Base-by-base conservation (phyloP, 2,888 invertebrate species). In the Andrena flavipes region DNA sequence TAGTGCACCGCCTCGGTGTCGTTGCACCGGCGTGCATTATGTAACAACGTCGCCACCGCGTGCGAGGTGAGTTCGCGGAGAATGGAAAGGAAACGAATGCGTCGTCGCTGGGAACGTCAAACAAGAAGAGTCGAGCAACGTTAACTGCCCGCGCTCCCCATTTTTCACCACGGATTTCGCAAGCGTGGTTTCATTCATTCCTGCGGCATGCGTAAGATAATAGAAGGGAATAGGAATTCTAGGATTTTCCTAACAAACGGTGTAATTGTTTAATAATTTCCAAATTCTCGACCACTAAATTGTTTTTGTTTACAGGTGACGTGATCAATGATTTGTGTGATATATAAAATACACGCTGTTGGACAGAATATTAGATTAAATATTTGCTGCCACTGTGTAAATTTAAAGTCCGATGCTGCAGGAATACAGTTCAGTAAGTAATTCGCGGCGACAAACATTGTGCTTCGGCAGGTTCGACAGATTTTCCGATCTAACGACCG, bases 1-100 rank as follows among this genome's bases (percentile, higher is more conserved):
- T 60, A 63, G 77, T 54, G 65, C 30, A 60, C 5, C 49, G 62
- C 30, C 48, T 42, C 49, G 42, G 49, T 54, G 59, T 71, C 75
- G 71, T 69, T 78, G 76, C 75, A 71, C 59, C 72, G 54, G 16
- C 62, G 75, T 51, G 76, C 65, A 76, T 84, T 84, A 73, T 69
- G 72, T 62, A 63, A 26, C 65, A 75, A 67, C 68, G 68, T 48
- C 33, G 63, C 49, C 35, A 23, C 69, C 69, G 48, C 67, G 54
- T 30, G 62, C 51, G 35, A 20, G 59, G n/a, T 42, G 30, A 67
- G 30, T 51, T 35, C 64, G 29, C 20, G 67, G 5, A 30, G 29
- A 33, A 71, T 59, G 67, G 13, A 30, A 62, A 54, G 33, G 65
- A 35, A 42, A 65, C 49, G 51, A 48, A 62, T n/a, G 33, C 16